Percentiles rank a stretch among this genome's conserved stretches.
Evolutionary conservation across 2,888 invertebrate genomes (phyloP).

Genomic region (Amblyjoppa fuscipennis): DNA sequence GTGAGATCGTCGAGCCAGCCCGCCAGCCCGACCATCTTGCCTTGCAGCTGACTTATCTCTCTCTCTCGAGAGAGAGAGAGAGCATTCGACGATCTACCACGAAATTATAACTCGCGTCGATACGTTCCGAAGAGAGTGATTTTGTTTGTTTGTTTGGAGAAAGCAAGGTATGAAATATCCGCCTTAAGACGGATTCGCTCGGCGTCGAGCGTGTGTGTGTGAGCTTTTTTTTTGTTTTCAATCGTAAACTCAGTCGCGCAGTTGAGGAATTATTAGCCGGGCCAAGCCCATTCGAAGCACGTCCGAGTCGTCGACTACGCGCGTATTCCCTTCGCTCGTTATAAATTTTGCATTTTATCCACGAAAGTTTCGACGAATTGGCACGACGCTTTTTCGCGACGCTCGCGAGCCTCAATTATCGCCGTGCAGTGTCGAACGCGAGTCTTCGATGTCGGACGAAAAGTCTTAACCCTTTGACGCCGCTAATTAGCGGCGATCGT

Average conservation of each 20-base stretch:
- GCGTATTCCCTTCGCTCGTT: constrained; percentile 70
- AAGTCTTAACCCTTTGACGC: constrained; percentile 84
- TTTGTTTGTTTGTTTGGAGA: neutral
- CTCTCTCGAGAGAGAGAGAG: constrained; percentile 2
- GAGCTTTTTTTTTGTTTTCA: neutral
- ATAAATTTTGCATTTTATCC: neutral
- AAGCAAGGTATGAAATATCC: neutral
- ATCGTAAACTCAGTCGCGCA: neutral
- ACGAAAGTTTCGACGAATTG: neutral
- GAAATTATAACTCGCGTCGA: constrained; percentile 2
- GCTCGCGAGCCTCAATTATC: neutral
- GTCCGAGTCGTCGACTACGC: constrained; percentile 75
- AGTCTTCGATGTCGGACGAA: constrained; percentile 74
- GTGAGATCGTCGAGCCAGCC: constrained; percentile 12
- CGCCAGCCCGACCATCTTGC: constrained; percentile 66
- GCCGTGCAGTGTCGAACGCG: neutral
- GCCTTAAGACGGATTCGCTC: neutral
- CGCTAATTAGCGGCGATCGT: constrained; percentile 83
- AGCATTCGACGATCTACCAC: constrained; percentile 18
- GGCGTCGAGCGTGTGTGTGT: neutral
- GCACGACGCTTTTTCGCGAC: neutral
- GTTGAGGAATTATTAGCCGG: constrained; percentile 49
- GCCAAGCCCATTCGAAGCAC: constrained; percentile 57
- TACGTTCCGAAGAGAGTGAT: neutral
- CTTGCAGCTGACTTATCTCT: constrained; percentile 62